phyloP scores from a whole-genome alignment of 2,113 vertebrate genomes.

The Dasyornis broadbenti region DNA sequence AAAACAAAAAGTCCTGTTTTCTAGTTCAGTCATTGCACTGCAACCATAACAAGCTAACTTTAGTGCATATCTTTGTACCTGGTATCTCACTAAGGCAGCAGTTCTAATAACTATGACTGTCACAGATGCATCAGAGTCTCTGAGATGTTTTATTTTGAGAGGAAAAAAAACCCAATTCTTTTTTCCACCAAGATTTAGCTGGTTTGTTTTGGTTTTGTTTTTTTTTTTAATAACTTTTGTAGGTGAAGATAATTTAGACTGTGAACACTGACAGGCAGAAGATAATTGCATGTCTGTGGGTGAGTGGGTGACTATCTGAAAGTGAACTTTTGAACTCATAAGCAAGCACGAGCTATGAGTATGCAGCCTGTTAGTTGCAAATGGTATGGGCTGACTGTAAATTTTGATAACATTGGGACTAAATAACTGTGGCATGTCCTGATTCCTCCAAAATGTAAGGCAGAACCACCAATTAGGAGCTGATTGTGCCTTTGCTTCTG shows the following conservation, averaged over 20 bases:
- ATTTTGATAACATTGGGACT: background rate
- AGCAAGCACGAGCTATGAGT: background rate
- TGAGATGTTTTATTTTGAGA: background rate
- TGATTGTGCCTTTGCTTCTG: background rate
- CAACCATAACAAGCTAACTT: background rate
- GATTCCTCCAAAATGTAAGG: background rate
- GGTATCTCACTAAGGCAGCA: background rate
- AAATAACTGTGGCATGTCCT: background rate
- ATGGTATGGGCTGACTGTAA: background rate
- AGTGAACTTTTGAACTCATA: slow-evolving; percentile 46
- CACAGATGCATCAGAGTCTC: background rate
- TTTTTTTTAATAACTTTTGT: background rate
- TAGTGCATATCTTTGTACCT: background rate
- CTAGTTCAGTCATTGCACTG: background rate
- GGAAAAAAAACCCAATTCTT: background rate
- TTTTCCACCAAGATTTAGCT: background rate
- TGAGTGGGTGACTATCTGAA: slow-evolving; percentile 21
- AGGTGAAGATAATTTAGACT: background rate
- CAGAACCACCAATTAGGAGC: background rate
- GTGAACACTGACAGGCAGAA: background rate
- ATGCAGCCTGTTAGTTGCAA: background rate
- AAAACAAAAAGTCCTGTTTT: background rate
- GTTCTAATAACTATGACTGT: background rate
- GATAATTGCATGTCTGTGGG: background rate
- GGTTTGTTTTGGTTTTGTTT: no score